phyloP scores from a whole-genome alignment of 2,113 vertebrate genomes.

The Sebastes fasciatus region DNA sequence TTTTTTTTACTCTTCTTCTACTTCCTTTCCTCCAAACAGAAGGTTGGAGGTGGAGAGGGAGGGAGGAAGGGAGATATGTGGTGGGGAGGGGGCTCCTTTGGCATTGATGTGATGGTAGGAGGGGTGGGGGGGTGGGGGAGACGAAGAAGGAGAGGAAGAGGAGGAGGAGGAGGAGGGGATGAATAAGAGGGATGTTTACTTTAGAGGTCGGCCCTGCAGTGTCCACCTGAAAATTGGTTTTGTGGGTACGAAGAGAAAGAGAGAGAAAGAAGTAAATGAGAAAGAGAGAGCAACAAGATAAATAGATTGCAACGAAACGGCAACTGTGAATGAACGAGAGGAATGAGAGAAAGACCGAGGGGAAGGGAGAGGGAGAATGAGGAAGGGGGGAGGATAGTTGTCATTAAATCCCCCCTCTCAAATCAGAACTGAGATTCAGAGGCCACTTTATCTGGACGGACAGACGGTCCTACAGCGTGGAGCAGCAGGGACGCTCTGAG shows the following conservation, averaged over 20 bases:
- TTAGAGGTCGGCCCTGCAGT: slow-evolving; percentile 79
- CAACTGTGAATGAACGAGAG: slow-evolving; percentile 44
- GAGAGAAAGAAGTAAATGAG: slow-evolving; percentile 28
- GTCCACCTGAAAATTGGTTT: slow-evolving; percentile 84
- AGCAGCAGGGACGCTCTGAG: slow-evolving; percentile 59
- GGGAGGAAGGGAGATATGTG: slow-evolving; percentile 12
- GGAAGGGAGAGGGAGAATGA: neutral
- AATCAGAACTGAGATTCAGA: slow-evolving; percentile 76
- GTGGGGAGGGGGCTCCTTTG: slow-evolving; percentile 60
- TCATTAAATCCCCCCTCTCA: slow-evolving; percentile 72
- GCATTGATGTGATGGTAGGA: slow-evolving; percentile 59
- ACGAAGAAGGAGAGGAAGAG: slow-evolving; percentile 38
- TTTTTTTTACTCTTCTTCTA: slow-evolving; percentile 12
- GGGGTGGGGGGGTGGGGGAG: slow-evolving; percentile 26
- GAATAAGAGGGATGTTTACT: slow-evolving; percentile 74
- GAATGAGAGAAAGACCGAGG: slow-evolving; percentile 10
- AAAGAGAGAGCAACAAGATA: slow-evolving; percentile 19
- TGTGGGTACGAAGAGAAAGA: slow-evolving; percentile 35
- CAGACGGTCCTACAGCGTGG: slow-evolving; percentile 66
- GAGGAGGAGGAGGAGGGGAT: slow-evolving; percentile 51
- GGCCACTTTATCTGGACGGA: slow-evolving; percentile 77
- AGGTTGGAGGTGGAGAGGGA: slow-evolving; percentile 49
- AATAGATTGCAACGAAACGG: slow-evolving; percentile 41
- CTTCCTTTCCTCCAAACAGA: slow-evolving; percentile 44
- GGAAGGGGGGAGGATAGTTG: slow-evolving; percentile 35